Percentiles rank a stretch among this genome's conserved stretches.
phyloP scores from a whole-genome alignment of 2,888 invertebrate species.

The Pimpla rufipes region DNA sequence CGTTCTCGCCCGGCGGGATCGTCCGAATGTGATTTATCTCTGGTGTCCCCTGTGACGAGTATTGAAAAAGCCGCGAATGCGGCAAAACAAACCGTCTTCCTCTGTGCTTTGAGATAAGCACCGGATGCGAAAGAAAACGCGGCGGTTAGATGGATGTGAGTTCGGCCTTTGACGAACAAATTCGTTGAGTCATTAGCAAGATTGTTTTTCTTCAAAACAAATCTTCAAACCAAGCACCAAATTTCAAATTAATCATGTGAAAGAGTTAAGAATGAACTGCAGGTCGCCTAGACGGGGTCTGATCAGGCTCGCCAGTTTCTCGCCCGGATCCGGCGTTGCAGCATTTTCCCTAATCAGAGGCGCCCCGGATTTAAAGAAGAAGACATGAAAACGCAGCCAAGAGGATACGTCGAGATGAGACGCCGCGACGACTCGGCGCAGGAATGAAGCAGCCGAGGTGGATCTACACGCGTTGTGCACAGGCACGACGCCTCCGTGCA shows the following conservation, averaged over 20 bases:
- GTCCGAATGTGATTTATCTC: constrained; percentile 67
- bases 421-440: background rate
- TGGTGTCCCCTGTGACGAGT: constrained; percentile 41
- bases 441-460: background rate
- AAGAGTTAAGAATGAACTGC: too few relatives aligned
- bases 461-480: background rate
- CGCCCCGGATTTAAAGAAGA: background rate
- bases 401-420: background rate
- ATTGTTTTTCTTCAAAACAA: too few relatives aligned
- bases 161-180: background rate
- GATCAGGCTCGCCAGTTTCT: too few relatives aligned
- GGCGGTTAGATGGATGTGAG: background rate
- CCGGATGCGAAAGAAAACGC: background rate
- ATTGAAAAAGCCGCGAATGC: constrained; percentile 53
- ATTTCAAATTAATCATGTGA: too few relatives aligned
- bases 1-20: constrained; percentile 39
- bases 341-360: too few relatives aligned
- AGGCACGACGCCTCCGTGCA: background rate
- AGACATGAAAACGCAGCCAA: background rate
- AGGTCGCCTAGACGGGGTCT: too few relatives aligned
- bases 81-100: constrained; percentile 19
- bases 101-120: constrained; percentile 12
- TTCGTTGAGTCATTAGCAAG: background rate
- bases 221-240: too few relatives aligned
- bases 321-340: too few relatives aligned